Base-by-base conservation (phyloP, 2,113 vertebrate genomes). In the Oncorhynchus masou region DNA sequence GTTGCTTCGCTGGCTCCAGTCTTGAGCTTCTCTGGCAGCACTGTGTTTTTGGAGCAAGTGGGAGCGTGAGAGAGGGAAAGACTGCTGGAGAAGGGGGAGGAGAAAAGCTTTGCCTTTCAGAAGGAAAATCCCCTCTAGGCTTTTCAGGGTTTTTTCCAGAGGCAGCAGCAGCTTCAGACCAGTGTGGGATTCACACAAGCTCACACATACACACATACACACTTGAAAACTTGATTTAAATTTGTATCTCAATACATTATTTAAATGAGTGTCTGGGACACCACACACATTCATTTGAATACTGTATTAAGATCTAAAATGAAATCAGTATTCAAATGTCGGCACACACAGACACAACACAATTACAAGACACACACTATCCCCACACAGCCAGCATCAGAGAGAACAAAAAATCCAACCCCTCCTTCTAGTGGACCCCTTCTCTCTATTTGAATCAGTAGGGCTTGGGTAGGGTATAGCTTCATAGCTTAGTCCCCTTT, bases 41-140 rank as follows among this genome's bases (percentile, higher is more conserved):
- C 73, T 73, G 82, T 77, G 75, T 79, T 82, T 84, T 82, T 68
- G 24, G 70, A 78, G 77, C 79, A 69, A 75, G 81, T 75, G 84
- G 62, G 68, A 77, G 68, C 65, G 76, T 27, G 70, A 57, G 72
- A 74, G 75, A 62, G 82, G 51, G 65, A 70, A 67, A 64, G 79
- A 39, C 60, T 51, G 68, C 49, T 49, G 45, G 54, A 70, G 73
- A 68, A 49, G 27, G 73, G 88, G 90, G 90, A 87, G 90, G 89
- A 89, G 88, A 89, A 89, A 93, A 89, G 85, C 87, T 86, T 88
- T 92, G 85, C 81, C 88, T 94, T 92, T 93, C 85, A 86, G 89
- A 92, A 54, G 93, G 92, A 93, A 94, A 94, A 91, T 92, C 91
- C 92, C 93, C 91, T 92, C 77, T n/a, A 92, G 89, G 87, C 90